These are phyloP conservation scores for Aptenodytes patagonicus DNA, from an alignment of 2,113 vertebrate species.

Conservation along the genomic window DNA sequence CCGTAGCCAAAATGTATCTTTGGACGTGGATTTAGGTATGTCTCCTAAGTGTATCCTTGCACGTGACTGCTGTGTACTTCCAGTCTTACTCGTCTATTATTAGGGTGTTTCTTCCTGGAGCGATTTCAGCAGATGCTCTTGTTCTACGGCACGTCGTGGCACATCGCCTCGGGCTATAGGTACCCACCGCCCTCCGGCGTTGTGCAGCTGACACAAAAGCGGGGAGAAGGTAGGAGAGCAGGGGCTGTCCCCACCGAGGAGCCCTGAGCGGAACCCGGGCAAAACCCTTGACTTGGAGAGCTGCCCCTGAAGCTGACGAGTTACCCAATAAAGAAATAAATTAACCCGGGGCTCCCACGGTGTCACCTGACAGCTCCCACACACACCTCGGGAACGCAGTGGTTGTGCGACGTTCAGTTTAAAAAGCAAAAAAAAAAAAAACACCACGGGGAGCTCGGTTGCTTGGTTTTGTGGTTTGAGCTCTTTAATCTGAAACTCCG, in stretches of 20 bases:
- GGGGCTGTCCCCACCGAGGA: neutral
- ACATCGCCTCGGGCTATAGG: neutral
- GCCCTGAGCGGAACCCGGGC: neutral
- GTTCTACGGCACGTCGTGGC: rapidly evolving
- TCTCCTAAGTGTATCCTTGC: neutral
- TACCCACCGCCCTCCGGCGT: rapidly evolving
- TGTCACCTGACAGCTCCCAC: neutral
- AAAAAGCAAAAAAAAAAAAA: neutral
- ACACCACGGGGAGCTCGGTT: neutral
- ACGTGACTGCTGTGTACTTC: neutral
- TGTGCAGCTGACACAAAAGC: neutral
- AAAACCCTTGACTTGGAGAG: neutral
- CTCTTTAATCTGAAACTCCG: neutral
- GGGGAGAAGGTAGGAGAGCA: neutral
- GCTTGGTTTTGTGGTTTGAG: neutral
- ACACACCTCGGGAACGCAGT: neutral
- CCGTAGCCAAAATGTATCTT: neutral
- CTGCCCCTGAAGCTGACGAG: neutral
- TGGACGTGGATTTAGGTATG: neutral
- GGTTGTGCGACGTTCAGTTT: neutral
- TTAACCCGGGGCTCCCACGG: neutral
- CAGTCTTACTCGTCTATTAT: neutral
- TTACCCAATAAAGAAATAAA: neutral
- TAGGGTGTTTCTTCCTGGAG: neutral
- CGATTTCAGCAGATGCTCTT: neutral